Conservation (phyloP, 2,888 invertebrate species). For the Eilema caniola region DNA sequence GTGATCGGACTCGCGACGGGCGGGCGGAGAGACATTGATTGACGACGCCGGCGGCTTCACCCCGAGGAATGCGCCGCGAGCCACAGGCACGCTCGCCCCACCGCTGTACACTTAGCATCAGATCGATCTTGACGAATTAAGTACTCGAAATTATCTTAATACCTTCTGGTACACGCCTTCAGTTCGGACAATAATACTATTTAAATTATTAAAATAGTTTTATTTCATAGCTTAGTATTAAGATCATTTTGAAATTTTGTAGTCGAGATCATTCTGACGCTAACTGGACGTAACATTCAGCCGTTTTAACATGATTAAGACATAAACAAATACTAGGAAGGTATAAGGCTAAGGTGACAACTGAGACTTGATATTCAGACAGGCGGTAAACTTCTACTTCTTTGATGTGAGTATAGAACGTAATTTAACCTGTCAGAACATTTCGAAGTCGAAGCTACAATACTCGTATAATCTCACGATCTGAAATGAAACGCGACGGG, state of each 20-base stretch:
- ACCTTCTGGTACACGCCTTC: no score
- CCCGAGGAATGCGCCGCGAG: not conserved
- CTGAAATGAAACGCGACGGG: slow-evolving; percentile 6
- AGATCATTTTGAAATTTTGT: no score
- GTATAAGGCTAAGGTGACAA: not conserved
- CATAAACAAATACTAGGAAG: not conserved
- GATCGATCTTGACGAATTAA: no score
- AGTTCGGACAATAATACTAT: no score
- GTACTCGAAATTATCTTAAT: no score
- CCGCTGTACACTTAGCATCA: no score
- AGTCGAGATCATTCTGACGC: no score
- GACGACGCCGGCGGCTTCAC: not conserved
- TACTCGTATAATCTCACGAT: slow-evolving; percentile 11
- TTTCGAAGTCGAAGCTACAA: slow-evolving; percentile 8
- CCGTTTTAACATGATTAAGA: not conserved
- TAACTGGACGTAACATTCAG: not conserved
- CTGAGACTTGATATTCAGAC: not conserved
- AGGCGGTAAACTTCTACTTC: not conserved
- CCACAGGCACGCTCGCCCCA: not conserved
- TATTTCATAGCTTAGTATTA: no score
- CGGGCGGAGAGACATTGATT: not conserved
- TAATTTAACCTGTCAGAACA: slow-evolving; percentile 7
- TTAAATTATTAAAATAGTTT: no score
- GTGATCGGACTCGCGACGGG: not conserved
- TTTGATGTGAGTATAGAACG: not conserved